Percentiles rank a stretch among this genome's conserved stretches.
These are phyloP conservation scores for Eristalis tenax DNA, from an alignment of 2,888 invertebrate species.

Conservation along the genomic window DNA sequence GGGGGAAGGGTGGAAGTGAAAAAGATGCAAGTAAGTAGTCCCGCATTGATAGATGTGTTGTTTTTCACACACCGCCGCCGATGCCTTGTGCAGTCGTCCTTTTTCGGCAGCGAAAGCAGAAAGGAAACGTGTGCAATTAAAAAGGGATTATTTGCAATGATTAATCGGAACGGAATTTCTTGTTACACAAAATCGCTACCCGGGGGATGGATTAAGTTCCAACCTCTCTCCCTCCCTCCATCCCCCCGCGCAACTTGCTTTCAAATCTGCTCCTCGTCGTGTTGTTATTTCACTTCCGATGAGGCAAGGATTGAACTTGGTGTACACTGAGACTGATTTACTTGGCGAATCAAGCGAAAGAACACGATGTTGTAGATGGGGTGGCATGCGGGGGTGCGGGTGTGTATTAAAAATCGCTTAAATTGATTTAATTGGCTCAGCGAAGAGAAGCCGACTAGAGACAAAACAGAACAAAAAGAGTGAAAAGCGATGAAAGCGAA, in stretches of 20 bases:
- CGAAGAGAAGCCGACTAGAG: not conserved
- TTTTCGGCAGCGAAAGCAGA: conserved; percentile 18
- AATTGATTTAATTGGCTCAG: conserved; percentile 63
- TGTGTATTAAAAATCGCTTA: conserved; percentile 47
- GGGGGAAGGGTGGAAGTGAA: not conserved
- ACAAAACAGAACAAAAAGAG: not conserved
- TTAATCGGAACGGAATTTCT: conserved; percentile 68
- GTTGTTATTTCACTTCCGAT: conserved; percentile 38
- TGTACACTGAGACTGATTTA: conserved; percentile 41
- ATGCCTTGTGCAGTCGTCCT: not conserved
- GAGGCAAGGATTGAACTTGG: conserved; percentile 56
- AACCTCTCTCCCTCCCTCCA: not conserved
- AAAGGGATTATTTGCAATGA: conserved; percentile 66
- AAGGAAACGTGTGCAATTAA: conserved; percentile 65
- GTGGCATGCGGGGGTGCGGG: not conserved
- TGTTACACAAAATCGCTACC: conserved; percentile 35
- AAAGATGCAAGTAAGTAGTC: not conserved
- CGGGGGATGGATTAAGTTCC: conserved; percentile 43
- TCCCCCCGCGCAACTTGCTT: not conserved
- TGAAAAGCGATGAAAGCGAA: not conserved
- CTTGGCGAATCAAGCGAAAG: conserved; percentile 17
- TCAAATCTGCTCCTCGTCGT: not conserved
- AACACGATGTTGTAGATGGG: not conserved
- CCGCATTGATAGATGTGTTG: conserved; percentile 52
- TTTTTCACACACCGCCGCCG: conserved; percentile 23